These are phyloP conservation scores for Thereva nobilitata DNA, from an alignment of 2,888 invertebrate genomes.

Conservation along the genomic window DNA sequence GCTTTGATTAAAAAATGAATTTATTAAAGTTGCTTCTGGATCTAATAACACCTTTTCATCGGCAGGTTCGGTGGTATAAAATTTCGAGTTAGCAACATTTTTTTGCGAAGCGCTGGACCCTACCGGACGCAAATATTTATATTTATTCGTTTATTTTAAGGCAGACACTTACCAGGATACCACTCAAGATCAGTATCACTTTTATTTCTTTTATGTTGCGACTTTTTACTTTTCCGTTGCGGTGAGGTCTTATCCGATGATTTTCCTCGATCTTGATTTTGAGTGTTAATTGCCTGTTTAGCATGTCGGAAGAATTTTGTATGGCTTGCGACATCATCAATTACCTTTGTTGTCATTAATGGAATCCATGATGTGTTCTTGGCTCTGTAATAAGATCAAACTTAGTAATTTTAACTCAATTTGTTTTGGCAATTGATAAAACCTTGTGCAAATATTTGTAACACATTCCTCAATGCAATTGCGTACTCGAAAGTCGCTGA, in stretches of 20 bases:
- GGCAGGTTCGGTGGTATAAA: conserved; percentile 40
- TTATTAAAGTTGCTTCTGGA: conserved; percentile 43
- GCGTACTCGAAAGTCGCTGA: conserved; percentile 43
- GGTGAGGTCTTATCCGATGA: conserved; percentile 49
- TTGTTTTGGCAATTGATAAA: background rate
- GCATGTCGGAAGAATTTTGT: conserved; percentile 43
- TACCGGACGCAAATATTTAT: background rate
- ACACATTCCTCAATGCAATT: conserved; percentile 44
- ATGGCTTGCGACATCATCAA: conserved; percentile 45
- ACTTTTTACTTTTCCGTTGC: conserved; percentile 54
- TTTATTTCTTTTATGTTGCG: conserved; percentile 70
- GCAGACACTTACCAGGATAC: conserved; percentile 61
- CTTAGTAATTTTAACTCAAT: background rate
- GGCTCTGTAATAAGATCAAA: conserved; percentile 30
- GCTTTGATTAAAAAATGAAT: conserved; percentile 44
- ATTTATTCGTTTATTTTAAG: background rate
- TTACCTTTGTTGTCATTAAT: conserved; percentile 44
- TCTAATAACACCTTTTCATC: conserved; percentile 42
- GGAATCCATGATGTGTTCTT: conserved; percentile 44
- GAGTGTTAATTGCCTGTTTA: conserved; percentile 37
- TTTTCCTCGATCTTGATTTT: conserved; percentile 33
- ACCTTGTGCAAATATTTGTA: conserved; percentile 42
- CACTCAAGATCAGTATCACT: conserved; percentile 74
- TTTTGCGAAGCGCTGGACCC: conserved; percentile 36
- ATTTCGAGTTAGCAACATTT: conserved; percentile 45